These are phyloP conservation scores for Subanguina moxae DNA, from an alignment of 1,140 invertebrate species.

Conservation along the genomic window DNA sequence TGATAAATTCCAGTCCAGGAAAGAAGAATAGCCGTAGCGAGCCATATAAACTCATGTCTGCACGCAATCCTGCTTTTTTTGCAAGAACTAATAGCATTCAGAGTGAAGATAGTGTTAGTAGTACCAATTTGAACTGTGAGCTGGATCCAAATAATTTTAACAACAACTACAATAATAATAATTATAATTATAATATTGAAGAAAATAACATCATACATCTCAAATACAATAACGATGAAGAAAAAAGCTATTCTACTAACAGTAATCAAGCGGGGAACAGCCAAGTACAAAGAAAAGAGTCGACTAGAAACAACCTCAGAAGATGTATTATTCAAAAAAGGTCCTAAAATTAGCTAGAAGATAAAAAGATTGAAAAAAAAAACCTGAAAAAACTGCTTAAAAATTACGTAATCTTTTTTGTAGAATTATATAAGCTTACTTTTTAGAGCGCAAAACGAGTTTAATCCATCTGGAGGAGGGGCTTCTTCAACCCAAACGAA, in stretches of 20 bases:
- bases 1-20: too few relatives aligned
- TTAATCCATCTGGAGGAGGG: background rate
- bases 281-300: background rate
- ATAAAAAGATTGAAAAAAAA: too few relatives aligned
- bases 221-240: background rate
- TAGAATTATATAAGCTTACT: background rate
- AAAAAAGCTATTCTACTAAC: too few relatives aligned
- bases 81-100: too few relatives aligned
- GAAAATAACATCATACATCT: too few relatives aligned
- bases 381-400: too few relatives aligned
- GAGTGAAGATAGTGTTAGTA: too few relatives aligned
- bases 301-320: background rate
- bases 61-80: too few relatives aligned
- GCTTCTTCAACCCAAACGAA: background rate
- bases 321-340: background rate
- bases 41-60: too few relatives aligned
- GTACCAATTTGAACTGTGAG: too few relatives aligned
- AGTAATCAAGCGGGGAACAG: too few relatives aligned
- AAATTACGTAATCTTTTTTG: background rate
- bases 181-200: background rate
- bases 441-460: constrained; percentile 11
- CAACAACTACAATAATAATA: background rate
- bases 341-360: background rate
- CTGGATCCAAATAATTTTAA: background rate
- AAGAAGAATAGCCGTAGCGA: too few relatives aligned